These are phyloP conservation scores for Drosophila phalerata DNA, from an alignment of 2,888 invertebrate species.

Conservation along the genomic window DNA sequence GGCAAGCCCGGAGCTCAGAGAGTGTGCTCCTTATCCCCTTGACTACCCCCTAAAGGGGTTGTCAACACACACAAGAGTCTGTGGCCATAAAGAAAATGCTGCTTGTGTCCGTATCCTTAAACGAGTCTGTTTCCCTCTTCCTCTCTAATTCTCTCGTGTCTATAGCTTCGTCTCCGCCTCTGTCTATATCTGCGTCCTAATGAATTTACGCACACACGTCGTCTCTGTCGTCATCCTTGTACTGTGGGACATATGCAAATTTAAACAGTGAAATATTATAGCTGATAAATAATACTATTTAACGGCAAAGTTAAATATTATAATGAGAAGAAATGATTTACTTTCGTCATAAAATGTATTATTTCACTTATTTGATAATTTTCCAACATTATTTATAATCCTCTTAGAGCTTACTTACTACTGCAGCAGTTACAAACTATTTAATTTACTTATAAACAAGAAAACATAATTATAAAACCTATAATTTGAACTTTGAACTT, in stretches of 20 bases:
- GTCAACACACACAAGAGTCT: constrained; percentile 46
- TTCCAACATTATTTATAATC: background rate
- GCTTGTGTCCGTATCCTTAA: constrained; percentile 51
- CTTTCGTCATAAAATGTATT: background rate
- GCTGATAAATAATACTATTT: background rate
- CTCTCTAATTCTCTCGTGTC: background rate
- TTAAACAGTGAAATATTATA: background rate
- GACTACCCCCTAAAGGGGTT: constrained; percentile 33
- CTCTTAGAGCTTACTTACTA: background rate
- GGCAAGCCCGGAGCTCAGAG: constrained; percentile 55
- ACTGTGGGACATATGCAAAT: constrained; percentile 24
- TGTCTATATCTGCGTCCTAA: constrained; percentile 58
- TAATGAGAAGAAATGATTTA: background rate
- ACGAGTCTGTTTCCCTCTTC: constrained; percentile 35
- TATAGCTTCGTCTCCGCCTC: constrained; percentile 12
- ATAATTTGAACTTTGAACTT: background rate
- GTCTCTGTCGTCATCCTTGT: constrained; percentile 45
- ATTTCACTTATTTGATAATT: too few relatives aligned
- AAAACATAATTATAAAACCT: background rate
- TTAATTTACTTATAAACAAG: background rate
- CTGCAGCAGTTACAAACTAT: background rate
- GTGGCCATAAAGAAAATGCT: constrained; percentile 57
- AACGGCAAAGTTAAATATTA: background rate
- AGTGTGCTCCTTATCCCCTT: background rate
- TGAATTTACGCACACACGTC: constrained; percentile 76